phyloP scores from a whole-genome alignment of 2,113 vertebrate species.

The Cebus imitator region DNA sequence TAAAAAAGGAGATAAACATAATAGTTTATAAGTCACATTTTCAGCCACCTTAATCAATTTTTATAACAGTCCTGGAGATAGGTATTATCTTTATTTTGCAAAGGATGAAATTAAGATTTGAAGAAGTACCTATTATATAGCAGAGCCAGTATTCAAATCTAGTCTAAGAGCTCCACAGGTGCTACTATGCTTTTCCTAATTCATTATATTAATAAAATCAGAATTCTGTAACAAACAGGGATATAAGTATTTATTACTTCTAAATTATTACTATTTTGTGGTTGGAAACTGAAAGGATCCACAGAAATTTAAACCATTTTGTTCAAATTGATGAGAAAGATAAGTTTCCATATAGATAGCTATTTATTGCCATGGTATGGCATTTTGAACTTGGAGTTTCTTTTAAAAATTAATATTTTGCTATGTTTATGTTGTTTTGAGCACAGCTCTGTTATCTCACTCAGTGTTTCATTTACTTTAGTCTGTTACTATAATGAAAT shows the following conservation, averaged over 20 bases:
- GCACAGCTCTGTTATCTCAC: conserved; percentile 3
- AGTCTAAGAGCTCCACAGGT: neutral
- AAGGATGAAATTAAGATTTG: conserved; percentile 39
- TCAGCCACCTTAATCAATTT: neutral
- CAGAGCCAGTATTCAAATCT: neutral
- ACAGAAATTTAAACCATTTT: neutral
- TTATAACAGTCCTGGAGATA: neutral
- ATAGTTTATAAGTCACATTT: conserved; percentile 11
- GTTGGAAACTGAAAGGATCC: neutral
- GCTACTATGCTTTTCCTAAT: neutral
- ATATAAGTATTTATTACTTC: neutral
- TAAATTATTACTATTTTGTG: neutral
- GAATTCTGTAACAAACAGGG: neutral
- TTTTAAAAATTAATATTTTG: conserved; percentile 31
- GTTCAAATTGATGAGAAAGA: neutral
- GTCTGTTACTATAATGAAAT: neutral
- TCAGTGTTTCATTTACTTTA: conserved; percentile 14
- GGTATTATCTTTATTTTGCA: conserved; percentile 20
- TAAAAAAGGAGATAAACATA: conserved; percentile 34
- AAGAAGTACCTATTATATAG: conserved; percentile 7
- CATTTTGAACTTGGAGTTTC: conserved; percentile 41
- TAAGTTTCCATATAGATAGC: neutral
- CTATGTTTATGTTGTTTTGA: neutral
- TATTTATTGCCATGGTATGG: neutral
- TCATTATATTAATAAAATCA: neutral